Evolutionary conservation across 2,888 invertebrate genomes (phyloP).

Genomic region (Carterocephalus palaemon): DNA sequence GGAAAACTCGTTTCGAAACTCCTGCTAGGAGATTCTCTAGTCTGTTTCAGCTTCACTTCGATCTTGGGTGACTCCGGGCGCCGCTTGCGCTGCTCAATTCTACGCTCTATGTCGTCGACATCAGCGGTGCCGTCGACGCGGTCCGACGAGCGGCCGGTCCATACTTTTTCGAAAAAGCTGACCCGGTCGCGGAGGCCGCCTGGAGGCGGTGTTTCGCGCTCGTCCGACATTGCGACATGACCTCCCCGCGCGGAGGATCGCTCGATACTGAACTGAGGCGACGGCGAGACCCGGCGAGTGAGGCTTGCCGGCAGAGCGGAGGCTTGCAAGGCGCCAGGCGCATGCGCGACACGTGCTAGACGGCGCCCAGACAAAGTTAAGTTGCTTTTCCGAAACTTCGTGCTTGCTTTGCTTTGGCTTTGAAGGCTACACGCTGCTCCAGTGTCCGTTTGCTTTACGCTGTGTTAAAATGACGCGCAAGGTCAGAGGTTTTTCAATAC

Average conservation of each 20-base stretch:
- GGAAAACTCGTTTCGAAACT: slow-evolving; percentile 60
- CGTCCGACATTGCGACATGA: slow-evolving; percentile 76
- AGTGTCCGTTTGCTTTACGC: too few species aligned
- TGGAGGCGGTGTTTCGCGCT: slow-evolving; percentile 73
- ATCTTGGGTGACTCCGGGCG: slow-evolving; percentile 77
- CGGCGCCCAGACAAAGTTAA: slow-evolving; percentile 50
- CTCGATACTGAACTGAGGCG: slow-evolving; percentile 61
- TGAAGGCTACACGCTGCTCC: too few species aligned
- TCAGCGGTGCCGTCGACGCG: slow-evolving; percentile 69
- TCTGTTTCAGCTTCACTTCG: slow-evolving; percentile 80
- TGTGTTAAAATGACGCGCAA: too few species aligned
- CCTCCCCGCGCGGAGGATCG: slow-evolving; percentile 68
- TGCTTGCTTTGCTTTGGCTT: too few species aligned
- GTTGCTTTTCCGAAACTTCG: slow-evolving; percentile 33
- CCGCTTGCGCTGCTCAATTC: slow-evolving; percentile 78
- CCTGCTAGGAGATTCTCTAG: slow-evolving; percentile 72
- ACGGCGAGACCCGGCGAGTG: slow-evolving; percentile 29
- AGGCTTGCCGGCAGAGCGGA: too few species aligned
- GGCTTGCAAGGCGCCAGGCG: slow-evolving; percentile 39
- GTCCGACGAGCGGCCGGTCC: slow-evolving; percentile 78
- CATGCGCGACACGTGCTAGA: slow-evolving; percentile 65
- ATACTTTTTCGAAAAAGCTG: slow-evolving; percentile 88
- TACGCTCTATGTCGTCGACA: slow-evolving; percentile 80
- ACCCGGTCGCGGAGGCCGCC: slow-evolving; percentile 84
- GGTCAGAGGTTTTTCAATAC: too few species aligned